A percentile compares a stretch with the other conserved stretches of the same genome.
These are phyloP conservation scores for Hoplostethus mediterraneus DNA, from an alignment of 2,797 vertebrate genomes.

Conservation along the genomic window DNA sequence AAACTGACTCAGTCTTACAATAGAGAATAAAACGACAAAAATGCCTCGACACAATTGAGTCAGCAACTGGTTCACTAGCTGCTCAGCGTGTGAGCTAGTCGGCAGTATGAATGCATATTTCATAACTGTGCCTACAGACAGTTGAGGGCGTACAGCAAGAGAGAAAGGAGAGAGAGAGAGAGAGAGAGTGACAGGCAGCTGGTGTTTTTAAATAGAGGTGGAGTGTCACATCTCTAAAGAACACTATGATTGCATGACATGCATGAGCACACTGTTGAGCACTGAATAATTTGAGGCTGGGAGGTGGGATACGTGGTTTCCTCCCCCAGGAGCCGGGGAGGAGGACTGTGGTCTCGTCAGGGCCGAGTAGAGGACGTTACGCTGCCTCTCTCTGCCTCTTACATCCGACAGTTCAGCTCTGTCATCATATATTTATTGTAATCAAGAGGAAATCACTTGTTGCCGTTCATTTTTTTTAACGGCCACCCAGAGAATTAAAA, in stretches of 20 bases:
- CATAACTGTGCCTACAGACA: constrained; percentile 45
- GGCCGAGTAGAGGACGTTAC: neutral
- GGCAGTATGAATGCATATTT: constrained; percentile 68
- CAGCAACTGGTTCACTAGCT: constrained; percentile 36
- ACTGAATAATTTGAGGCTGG: constrained; percentile 56
- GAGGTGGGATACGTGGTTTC: constrained; percentile 33
- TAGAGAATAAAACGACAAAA: constrained; percentile 7
- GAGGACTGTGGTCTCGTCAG: neutral
- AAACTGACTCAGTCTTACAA: constrained; percentile 15
- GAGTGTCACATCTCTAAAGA: constrained; percentile 66
- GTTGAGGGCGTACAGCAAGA: constrained; percentile 8
- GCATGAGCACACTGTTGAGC: constrained; percentile 63
- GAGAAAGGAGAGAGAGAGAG: constrained; percentile 3
- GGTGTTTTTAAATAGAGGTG: constrained; percentile 69
- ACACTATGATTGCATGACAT: constrained; percentile 60
- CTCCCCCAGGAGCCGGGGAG: neutral
- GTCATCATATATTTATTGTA: neutral
- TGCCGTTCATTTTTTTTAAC: constrained; percentile 14
- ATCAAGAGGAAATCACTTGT: neutral
- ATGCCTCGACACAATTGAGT: constrained; percentile 25
- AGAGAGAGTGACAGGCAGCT: constrained; percentile 49
- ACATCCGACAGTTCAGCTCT: too few species aligned
- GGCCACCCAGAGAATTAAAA: constrained; percentile 15
- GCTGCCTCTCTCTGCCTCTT: too few species aligned
- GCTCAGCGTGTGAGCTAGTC: constrained; percentile 26